Conservation (phyloP, 2,113 vertebrate genomes). For the Chamaetylas fuelleborni region DNA sequence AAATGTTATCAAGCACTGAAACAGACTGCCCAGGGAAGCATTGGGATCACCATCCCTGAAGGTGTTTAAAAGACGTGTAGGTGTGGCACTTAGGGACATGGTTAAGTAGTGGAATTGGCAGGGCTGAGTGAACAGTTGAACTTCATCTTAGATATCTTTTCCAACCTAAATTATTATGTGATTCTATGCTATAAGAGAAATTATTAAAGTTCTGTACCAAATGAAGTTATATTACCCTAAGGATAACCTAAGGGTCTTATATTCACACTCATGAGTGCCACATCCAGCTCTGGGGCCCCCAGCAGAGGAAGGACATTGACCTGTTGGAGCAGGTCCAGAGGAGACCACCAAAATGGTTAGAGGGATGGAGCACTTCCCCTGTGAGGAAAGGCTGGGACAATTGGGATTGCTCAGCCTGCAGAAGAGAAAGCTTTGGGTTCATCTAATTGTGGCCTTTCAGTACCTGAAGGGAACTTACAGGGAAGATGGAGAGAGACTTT, state of each 20-base stretch:
- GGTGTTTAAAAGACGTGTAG: too few species aligned
- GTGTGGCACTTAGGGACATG: too few species aligned
- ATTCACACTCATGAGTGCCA: neutral
- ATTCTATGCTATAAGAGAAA: neutral
- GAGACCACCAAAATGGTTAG: neutral
- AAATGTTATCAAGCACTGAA: neutral
- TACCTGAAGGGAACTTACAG: neutral
- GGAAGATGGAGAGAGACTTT: neutral
- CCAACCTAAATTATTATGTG: neutral
- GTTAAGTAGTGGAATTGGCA: too few species aligned
- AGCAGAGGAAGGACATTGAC: neutral
- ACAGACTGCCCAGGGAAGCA: neutral
- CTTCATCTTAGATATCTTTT: too few species aligned
- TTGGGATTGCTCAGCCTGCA: neutral
- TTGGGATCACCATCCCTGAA: neutral
- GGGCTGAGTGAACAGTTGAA: too few species aligned
- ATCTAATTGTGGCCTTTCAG: neutral
- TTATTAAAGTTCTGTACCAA: neutral
- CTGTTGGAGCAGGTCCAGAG: too few species aligned
- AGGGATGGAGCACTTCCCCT: neutral
- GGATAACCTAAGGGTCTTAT: neutral
- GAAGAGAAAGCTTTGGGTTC: neutral
- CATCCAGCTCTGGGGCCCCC: neutral
- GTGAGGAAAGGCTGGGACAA: neutral
- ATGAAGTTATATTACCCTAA: neutral